Conservation (phyloP, 1,140 invertebrate genomes). For the Paralvinella palmiformis region DNA sequence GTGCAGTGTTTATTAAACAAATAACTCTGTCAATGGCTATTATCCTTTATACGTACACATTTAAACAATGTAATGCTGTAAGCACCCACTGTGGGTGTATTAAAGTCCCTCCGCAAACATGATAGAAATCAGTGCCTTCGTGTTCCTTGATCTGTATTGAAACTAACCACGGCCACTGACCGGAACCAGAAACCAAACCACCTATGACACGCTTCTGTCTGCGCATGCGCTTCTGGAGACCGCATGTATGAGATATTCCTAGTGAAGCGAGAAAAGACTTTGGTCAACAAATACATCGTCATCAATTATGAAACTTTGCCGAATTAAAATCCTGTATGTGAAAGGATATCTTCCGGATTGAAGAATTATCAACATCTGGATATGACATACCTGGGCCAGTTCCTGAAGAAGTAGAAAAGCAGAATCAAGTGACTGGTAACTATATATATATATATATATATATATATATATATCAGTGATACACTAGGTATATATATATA, state of each 20-base stretch:
- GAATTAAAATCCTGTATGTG: background rate
- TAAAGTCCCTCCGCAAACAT: conserved; percentile 48
- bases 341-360: background rate
- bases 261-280: background rate
- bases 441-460: too few species aligned
- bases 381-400: background rate
- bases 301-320: background rate
- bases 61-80: conserved; percentile 51
- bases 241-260: conserved; percentile 1
- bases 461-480: too few species aligned
- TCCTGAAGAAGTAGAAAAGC: background rate
- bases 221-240: background rate
- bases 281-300: background rate
- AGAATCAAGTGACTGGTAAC: background rate
- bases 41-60: conserved; percentile 4
- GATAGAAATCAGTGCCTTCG: conserved; percentile 22
- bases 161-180: conserved; percentile 11
- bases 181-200: background rate
- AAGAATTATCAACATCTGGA: background rate
- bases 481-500: too few species aligned
- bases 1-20: background rate
- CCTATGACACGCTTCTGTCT: conserved; percentile 14
- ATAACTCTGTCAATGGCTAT: background rate
- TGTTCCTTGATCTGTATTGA: background rate
- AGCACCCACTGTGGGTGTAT: conserved; percentile 47